A percentile compares a stretch with the other conserved stretches of the same genome.
phyloP scores from a whole-genome alignment of 2,113 vertebrate genomes.

The Apus apus region DNA sequence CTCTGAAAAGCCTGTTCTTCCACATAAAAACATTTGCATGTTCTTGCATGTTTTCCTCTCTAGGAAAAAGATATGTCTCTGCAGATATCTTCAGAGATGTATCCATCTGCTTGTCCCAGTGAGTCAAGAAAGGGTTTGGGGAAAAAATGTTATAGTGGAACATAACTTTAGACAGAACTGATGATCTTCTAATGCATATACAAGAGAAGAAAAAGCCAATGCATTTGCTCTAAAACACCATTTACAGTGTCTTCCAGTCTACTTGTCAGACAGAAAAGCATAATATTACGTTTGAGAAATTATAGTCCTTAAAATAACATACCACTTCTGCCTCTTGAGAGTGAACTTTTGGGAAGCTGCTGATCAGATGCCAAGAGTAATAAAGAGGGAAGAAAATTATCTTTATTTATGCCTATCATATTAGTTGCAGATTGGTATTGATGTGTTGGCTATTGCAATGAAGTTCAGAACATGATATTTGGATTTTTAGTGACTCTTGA shows the following conservation, averaged over 20 bases:
- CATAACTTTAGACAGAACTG: background rate
- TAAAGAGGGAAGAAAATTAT: background rate
- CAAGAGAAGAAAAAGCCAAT: background rate
- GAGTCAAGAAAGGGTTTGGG: background rate
- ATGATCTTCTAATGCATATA: background rate
- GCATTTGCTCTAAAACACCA: background rate
- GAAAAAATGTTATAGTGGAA: background rate
- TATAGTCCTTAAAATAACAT: background rate
- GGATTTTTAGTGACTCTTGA: background rate
- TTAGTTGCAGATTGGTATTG: background rate
- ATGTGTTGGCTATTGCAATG: background rate
- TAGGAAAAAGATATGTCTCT: background rate
- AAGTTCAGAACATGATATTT: background rate
- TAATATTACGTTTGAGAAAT: background rate
- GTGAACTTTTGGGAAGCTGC: background rate
- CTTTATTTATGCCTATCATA: background rate
- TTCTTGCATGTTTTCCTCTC: background rate
- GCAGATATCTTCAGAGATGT: background rate
- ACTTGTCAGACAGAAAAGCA: background rate
- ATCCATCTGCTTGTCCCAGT: background rate
- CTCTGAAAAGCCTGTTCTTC: background rate
- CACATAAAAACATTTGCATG: background rate
- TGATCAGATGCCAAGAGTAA: background rate
- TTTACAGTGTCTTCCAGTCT: background rate
- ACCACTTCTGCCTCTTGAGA: background rate